These are phyloP conservation scores for Dendrolimus punctatus DNA, from an alignment of 1,140 invertebrate genomes.

Conservation along the genomic window DNA sequence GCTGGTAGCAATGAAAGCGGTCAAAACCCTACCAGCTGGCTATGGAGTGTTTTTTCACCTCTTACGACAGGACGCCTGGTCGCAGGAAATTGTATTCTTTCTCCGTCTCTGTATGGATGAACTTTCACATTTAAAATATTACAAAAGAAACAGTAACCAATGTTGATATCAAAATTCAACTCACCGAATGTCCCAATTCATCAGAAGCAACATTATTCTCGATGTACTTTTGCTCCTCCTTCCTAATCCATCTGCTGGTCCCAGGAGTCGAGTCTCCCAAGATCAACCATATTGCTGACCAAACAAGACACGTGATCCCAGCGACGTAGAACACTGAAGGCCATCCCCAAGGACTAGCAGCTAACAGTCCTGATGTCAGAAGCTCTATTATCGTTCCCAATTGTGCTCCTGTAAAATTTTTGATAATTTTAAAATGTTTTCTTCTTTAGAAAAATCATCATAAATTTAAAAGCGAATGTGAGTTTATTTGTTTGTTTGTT, in stretches of 20 bases:
- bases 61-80: too few species aligned
- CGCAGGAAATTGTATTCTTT: too few species aligned
- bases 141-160: background rate
- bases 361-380: conserved; percentile 77
- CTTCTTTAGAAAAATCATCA: too few species aligned
- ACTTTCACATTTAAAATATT: too few species aligned
- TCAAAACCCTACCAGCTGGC: too few species aligned
- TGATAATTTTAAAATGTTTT: background rate
- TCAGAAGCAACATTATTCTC: conserved; percentile 60
- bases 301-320: conserved; percentile 75
- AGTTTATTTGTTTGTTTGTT: too few species aligned
- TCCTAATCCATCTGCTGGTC: conserved; percentile 72
- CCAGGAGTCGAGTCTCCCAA: conserved; percentile 79
- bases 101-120: too few species aligned
- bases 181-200: conserved; percentile 90
- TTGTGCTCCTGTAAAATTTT: conserved; percentile 72
- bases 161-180: conserved; percentile 48
- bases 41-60: too few species aligned
- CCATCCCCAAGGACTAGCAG: conserved; percentile 78
- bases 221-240: conserved; percentile 76
- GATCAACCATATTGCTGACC: conserved; percentile 76
- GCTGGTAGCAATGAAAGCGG: too few species aligned
- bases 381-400: conserved; percentile 83
- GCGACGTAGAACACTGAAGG: conserved; percentile 85
- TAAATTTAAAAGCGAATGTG: too few species aligned